Percentiles rank a stretch among this genome's conserved stretches.
Evolutionary conservation across 2,113 vertebrate species (phyloP).

Genomic region (Mustela nigripes): DNA sequence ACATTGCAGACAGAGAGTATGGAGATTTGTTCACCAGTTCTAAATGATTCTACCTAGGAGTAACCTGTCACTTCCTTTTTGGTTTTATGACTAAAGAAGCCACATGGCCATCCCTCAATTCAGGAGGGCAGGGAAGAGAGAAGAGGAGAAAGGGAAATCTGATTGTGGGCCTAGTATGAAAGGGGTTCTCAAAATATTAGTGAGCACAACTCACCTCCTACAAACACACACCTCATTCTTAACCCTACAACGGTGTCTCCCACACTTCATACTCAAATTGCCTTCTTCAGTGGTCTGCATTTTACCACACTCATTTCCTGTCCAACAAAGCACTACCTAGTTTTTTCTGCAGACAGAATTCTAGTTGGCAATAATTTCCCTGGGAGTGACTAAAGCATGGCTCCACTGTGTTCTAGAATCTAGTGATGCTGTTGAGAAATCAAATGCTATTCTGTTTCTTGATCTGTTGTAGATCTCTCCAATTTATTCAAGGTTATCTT

Average conservation of each 20-base stretch:
- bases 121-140: no score
- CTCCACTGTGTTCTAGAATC: background rate
- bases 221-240: background rate
- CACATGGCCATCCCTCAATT: background rate
- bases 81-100: background rate
- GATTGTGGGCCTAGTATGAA: background rate
- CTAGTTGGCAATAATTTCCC: background rate
- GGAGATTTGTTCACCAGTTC: background rate
- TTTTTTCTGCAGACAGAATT: slow-evolving; percentile 45
- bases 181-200: background rate
- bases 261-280: background rate
- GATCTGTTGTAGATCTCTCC: background rate
- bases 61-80: background rate
- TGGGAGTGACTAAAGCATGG: background rate
- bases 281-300: background rate
- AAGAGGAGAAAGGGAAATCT: background rate
- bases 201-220: background rate
- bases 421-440: slow-evolving; percentile 2
- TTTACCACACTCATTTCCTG: background rate
- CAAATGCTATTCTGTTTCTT: background rate
- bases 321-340: background rate
- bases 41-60: background rate
- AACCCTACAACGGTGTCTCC: background rate
- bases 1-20: background rate
- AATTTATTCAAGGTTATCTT: background rate